Evolutionary conservation across 2,888 invertebrate species (phyloP).

Genomic region (Dromius quadrimaculatus): DNA sequence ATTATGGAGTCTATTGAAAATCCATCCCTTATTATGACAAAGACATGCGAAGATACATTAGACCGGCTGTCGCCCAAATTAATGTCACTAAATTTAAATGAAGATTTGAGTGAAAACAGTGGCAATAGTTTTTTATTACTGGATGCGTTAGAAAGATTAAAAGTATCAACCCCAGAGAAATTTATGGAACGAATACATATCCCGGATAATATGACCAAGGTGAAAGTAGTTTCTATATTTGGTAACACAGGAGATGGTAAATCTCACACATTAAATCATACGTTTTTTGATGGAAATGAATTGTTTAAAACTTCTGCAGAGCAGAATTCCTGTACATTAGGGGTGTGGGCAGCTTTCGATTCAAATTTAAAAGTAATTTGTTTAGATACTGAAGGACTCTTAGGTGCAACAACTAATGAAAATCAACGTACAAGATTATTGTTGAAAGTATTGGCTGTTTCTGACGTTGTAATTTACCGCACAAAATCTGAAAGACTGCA

Average conservation of each 20-base stretch:
- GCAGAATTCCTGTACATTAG: slow-evolving; percentile 80
- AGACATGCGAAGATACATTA: slow-evolving; percentile 36
- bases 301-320: slow-evolving; percentile 76
- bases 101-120: slow-evolving; percentile 54
- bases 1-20: slow-evolving; percentile 62
- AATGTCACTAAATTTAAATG: slow-evolving; percentile 53
- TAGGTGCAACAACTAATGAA: slow-evolving; percentile 73
- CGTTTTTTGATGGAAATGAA: slow-evolving; percentile 74
- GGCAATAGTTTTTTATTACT: slow-evolving; percentile 71
- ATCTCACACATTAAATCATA: slow-evolving; percentile 81
- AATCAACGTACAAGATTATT: slow-evolving; percentile 77
- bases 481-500: slow-evolving; percentile 81
- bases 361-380: slow-evolving; percentile 75
- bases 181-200: slow-evolving; percentile 69
- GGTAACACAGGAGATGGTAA: slow-evolving; percentile 89
- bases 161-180: slow-evolving; percentile 70
- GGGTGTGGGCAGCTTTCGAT: slow-evolving; percentile 84
- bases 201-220: slow-evolving; percentile 68
- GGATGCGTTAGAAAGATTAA: slow-evolving; percentile 73
- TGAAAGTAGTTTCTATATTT: slow-evolving; percentile 86
- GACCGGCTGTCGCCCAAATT: slow-evolving; percentile 48
- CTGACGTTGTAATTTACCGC: slow-evolving; percentile 83
- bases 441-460: slow-evolving; percentile 83
- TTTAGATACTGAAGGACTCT: slow-evolving; percentile 84
- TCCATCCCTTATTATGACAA: slow-evolving; percentile 55